Conservation (phyloP, 2,797 vertebrate species). For the Neosalanx taihuensis region DNA sequence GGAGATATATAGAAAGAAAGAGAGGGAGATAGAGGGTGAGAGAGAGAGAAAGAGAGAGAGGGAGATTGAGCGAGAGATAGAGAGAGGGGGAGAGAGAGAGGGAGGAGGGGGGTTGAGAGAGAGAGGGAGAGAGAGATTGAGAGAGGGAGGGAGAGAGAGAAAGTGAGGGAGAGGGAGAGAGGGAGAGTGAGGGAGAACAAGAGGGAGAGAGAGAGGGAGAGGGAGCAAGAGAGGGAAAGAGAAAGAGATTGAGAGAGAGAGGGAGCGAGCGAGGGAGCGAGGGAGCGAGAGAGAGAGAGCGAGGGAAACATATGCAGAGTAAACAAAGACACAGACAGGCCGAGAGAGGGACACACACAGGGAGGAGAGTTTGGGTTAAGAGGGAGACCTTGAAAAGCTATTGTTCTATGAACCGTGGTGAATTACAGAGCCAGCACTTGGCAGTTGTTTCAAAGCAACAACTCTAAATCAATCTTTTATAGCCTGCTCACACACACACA, state of each 20-base stretch:
- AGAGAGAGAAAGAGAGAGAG: background rate
- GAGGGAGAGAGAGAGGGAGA: background rate
- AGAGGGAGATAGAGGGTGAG: background rate
- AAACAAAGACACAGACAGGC: too few relatives aligned
- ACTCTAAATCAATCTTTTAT: slow-evolving; percentile 73
- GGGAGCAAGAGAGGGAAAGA: background rate
- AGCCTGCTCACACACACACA: slow-evolving; percentile 55
- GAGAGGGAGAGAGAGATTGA: background rate
- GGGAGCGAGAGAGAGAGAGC: too few relatives aligned
- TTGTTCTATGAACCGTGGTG: slow-evolving; percentile 55
- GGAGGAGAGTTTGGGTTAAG: background rate
- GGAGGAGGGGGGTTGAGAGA: background rate
- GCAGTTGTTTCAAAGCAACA: slow-evolving; percentile 67
- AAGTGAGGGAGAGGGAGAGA: background rate
- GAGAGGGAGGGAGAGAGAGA: background rate
- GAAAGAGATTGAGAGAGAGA: background rate
- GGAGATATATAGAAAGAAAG: slow-evolving; percentile 1
- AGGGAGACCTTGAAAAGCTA: slow-evolving; percentile 59
- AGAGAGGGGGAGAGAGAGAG: background rate
- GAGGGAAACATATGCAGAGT: too few relatives aligned
- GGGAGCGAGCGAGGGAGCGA: too few relatives aligned
- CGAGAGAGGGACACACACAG: too few relatives aligned
- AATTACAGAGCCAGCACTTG: slow-evolving; percentile 63
- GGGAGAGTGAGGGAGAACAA: slow-evolving; percentile 33
- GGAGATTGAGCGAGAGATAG: background rate